Conservation (phyloP, 2,113 vertebrate genomes). For the Erpornis zantholeuca region DNA sequence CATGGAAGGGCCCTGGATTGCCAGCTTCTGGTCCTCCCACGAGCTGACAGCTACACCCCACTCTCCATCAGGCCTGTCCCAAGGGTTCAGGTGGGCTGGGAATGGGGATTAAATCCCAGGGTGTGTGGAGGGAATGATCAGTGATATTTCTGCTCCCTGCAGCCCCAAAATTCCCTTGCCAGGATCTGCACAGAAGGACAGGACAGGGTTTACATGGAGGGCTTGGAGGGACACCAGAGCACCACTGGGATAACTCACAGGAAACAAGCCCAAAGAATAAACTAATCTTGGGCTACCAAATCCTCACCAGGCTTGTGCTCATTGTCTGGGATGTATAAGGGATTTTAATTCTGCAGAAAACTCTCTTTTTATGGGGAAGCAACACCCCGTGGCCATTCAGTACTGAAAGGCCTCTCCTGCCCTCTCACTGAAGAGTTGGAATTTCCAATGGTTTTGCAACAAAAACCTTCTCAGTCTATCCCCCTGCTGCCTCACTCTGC, state of each 20-base stretch:
- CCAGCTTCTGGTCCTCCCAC: background rate
- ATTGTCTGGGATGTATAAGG: background rate
- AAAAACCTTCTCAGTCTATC: background rate
- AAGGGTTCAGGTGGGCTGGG: too few relatives aligned
- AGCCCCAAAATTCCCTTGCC: background rate
- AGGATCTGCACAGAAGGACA: fast-evolving
- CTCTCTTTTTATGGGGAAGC: background rate
- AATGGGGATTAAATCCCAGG: background rate
- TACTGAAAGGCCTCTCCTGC: background rate
- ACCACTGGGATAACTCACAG: background rate
- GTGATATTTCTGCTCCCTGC: background rate
- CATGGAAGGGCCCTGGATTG: background rate
- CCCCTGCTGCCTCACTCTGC: background rate
- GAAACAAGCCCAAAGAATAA: background rate
- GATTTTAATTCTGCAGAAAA: background rate
- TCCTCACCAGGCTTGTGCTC: background rate
- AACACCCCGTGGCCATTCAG: fast-evolving
- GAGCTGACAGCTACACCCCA: background rate
- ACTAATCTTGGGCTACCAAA: background rate
- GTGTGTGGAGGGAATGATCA: fast-evolving
- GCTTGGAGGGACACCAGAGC: too few relatives aligned
- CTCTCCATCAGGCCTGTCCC: background rate
- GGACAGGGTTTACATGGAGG: fast-evolving
- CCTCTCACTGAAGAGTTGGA: background rate
- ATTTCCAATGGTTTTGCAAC: background rate